phyloP scores from a whole-genome alignment of 2,888 invertebrate genomes.

The Fabriciana adippe region DNA sequence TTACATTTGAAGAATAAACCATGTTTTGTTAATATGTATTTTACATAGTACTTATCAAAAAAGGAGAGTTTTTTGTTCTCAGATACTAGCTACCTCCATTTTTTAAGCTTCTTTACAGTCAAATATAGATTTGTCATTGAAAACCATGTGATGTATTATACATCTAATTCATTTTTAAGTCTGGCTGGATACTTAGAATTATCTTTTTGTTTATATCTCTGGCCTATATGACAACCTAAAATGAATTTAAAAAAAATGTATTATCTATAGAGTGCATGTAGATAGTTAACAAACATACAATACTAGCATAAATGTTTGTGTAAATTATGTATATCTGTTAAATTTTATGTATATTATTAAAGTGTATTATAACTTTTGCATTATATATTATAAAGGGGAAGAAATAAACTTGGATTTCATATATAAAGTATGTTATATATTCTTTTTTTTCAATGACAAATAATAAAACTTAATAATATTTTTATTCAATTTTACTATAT shows the following conservation, averaged over 20 bases:
- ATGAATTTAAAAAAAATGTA: not conserved
- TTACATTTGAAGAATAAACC: conserved; percentile 14
- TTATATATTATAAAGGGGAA: conserved; percentile 23
- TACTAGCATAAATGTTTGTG: conserved; percentile 16
- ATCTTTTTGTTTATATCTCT: conserved; percentile 5
- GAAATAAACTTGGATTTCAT: conserved; percentile 33
- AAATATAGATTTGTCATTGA: not conserved
- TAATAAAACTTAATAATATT: not conserved
- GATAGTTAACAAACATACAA: conserved; percentile 13
- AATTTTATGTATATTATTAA: conserved; percentile 24
- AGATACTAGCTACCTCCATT: conserved; percentile 12
- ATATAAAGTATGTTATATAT: conserved; percentile 20
- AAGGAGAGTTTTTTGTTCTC: conserved; percentile 3
- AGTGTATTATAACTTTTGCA: conserved; percentile 30
- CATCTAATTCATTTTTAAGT: conserved; percentile 4
- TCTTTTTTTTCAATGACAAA: conserved; percentile 6
- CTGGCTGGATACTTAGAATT: conserved; percentile 21
- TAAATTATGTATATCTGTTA: conserved; percentile 25
- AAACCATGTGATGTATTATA: conserved; percentile 1
- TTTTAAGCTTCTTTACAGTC: conserved; percentile 7
- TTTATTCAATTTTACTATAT: not conserved
- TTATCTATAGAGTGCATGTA: conserved; percentile 14
- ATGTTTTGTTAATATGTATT: conserved; percentile 6
- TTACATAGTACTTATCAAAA: conserved; percentile 22
- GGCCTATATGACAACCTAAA: not conserved